Evolutionary conservation across 1,140 invertebrate genomes (phyloP).

Genomic region (Anoplolepis gracilipes): DNA sequence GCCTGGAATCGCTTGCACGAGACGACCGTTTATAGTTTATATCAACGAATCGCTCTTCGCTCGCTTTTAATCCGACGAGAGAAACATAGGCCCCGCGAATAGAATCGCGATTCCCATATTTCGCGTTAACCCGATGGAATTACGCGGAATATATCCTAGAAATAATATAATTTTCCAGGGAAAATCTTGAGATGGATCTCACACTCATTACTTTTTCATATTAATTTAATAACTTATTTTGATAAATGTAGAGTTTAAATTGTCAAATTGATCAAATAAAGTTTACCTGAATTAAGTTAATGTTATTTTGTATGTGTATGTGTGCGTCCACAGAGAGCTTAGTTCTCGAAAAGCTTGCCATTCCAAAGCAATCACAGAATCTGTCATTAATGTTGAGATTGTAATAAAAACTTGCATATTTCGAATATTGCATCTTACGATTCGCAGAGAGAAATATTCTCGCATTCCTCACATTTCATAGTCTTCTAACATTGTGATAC

Average conservation of each 20-base stretch:
- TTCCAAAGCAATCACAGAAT: not conserved
- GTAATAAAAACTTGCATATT: conserved; percentile 3
- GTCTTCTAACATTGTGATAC: not conserved
- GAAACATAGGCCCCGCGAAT: conserved; percentile 42
- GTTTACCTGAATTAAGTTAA: not conserved
- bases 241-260: not conserved
- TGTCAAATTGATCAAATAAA: conserved; percentile 19
- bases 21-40: conserved; percentile 26
- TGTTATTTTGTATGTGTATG: not conserved
- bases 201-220: not conserved
- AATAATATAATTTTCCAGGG: conserved; percentile 6
- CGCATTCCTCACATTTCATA: not conserved
- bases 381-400: conserved; percentile 20
- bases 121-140: conserved; percentile 30
- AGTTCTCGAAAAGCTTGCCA: conserved; percentile 4
- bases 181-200: not conserved
- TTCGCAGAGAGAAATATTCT: not conserved
- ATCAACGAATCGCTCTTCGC: conserved; percentile 39
- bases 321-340: not conserved
- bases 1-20: not conserved
- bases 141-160: conserved; percentile 14
- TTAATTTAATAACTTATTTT: not conserved
- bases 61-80: conserved; percentile 37
- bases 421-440: conserved; percentile 13
- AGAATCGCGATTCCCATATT: conserved; percentile 29